Percentiles rank a stretch among this genome's conserved stretches.
Conservation (phyloP, 2,797 vertebrate genomes). For the Catostomus latipinnis region DNA sequence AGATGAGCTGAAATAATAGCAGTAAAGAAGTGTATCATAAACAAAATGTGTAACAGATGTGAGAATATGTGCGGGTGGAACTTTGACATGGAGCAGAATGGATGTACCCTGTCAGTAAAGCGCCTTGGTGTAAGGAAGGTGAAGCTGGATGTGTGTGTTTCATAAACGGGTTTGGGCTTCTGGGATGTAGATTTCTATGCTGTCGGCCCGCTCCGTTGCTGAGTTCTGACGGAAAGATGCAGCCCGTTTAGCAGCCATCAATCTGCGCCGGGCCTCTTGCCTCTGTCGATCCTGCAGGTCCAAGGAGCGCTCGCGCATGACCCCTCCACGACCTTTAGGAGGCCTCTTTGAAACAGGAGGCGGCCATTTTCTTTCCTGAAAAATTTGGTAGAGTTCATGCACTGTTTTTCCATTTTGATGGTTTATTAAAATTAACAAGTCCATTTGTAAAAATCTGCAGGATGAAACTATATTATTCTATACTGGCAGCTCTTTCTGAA, state of each 20-base stretch:
- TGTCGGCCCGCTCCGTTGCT: conserved; percentile 94
- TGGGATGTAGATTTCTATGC: conserved; percentile 99
- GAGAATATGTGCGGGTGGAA: conserved; percentile 4
- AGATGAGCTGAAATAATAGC: conserved; percentile 2
- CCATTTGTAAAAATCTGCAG: too few relatives aligned
- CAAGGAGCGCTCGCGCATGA: conserved; percentile 92
- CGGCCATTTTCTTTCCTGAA: conserved; percentile 84
- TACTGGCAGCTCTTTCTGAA: not conserved
- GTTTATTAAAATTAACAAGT: not conserved
- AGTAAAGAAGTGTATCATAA: not conserved
- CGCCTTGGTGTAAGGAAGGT: conserved; percentile 50
- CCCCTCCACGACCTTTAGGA: conserved; percentile 86
- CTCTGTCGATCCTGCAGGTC: conserved; percentile 97
- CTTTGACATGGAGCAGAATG: conserved; percentile 55
- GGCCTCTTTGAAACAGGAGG: conserved; percentile 94
- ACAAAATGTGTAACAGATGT: conserved; percentile 13
- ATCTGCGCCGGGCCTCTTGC: conserved; percentile 93
- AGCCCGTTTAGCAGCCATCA: conserved; percentile 95
- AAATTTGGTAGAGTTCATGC: not conserved
- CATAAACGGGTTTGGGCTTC: conserved; percentile 98
- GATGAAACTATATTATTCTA: too few relatives aligned
- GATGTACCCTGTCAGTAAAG: conserved; percentile 49
- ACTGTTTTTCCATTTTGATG: not conserved
- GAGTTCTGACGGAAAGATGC: conserved; percentile 98
- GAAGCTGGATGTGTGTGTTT: conserved; percentile 71